Evolutionary conservation across 2,888 invertebrate genomes (phyloP).

Genomic region (Polyploca ridens): DNA sequence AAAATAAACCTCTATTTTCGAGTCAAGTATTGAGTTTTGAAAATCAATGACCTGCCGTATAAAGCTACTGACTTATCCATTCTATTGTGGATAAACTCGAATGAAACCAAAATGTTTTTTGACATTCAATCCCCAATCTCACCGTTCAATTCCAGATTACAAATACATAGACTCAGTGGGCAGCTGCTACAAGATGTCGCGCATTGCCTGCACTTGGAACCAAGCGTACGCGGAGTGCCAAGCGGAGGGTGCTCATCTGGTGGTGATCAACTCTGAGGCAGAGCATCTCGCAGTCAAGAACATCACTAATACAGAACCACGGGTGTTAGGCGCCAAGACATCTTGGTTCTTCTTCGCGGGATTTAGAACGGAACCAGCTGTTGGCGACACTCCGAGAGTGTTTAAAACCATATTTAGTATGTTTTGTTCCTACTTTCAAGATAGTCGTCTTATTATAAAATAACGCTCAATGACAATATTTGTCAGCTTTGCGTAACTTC

Average conservation of each 20-base stretch:
- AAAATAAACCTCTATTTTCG: no score
- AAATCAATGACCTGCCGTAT: no score
- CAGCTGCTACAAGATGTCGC: constrained; percentile 65
- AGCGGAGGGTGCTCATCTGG: constrained; percentile 57
- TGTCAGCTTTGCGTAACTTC: no score
- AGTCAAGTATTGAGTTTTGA: no score
- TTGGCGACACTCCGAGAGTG: constrained; percentile 37
- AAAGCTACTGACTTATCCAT: no score
- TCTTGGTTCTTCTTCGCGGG: constrained; percentile 61
- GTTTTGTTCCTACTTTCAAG: constrained; percentile 30
- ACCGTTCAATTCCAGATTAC: constrained; percentile 46
- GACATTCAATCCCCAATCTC: no score
- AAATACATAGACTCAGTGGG: constrained; percentile 44
- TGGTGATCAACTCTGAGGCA: constrained; percentile 57
- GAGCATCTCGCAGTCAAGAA: constrained; percentile 50
- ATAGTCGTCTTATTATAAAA: no score
- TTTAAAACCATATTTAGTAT: constrained; percentile 70
- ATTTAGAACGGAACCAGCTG: constrained; percentile 41
- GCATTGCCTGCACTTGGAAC: constrained; percentile 53
- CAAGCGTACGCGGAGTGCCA: constrained; percentile 61
- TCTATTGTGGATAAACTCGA: no score
- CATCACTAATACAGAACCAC: constrained; percentile 35
- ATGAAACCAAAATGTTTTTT: no score
- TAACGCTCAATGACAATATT: no score
- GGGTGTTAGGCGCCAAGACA: constrained; percentile 16